Conservation (phyloP, 1,140 invertebrate genomes). For the Drosophila suzukii region DNA sequence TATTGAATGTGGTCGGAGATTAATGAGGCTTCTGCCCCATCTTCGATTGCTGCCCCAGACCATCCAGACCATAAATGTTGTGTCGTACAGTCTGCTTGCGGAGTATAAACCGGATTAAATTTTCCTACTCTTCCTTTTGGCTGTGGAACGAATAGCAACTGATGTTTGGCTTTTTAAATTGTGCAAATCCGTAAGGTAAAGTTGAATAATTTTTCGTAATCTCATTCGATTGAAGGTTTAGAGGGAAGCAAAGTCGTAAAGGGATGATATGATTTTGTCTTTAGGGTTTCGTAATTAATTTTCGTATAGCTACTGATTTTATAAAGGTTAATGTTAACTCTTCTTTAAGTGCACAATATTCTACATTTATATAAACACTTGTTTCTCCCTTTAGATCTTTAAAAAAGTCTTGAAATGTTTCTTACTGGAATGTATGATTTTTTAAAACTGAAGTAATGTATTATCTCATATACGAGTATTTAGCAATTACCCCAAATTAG, state of each 20-base stretch:
- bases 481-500: no score
- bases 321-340: no score
- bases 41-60: slow-evolving; percentile 11
- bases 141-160: not conserved
- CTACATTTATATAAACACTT: no score
- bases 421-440: no score
- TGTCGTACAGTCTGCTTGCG: slow-evolving; percentile 12
- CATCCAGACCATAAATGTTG: slow-evolving; percentile 29
- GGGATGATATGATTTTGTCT: not conserved
- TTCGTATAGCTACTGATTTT: no score
- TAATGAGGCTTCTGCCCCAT: slow-evolving; percentile 63
- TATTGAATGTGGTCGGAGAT: slow-evolving; percentile 81
- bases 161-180: slow-evolving; percentile 29
- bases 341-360: no score
- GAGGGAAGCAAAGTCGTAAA: not conserved
- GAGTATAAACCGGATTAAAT: slow-evolving; percentile 35
- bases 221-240: slow-evolving; percentile 3
- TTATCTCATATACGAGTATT: no score
- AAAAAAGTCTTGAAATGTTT: no score
- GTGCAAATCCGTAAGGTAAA: slow-evolving; percentile 6
- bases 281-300: not conserved
- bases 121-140: not conserved
- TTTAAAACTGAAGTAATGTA: no score
- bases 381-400: no score
- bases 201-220: slow-evolving; percentile 5